phyloP scores from a whole-genome alignment of 2,888 invertebrate species.

The Drosophila paranaensis region DNA sequence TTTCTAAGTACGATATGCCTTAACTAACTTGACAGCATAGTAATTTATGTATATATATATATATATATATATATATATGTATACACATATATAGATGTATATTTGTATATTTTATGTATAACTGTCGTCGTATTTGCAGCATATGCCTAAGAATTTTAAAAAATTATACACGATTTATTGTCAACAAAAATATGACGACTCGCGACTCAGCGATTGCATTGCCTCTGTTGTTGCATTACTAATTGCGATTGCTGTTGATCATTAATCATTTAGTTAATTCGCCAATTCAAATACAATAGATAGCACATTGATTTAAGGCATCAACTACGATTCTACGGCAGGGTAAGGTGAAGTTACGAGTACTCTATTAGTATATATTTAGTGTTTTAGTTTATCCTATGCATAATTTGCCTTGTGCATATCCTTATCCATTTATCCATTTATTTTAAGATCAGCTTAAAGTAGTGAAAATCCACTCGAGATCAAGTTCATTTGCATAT shows the following conservation, averaged over 20 bases:
- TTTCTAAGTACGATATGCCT: neutral
- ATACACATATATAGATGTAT: constrained; percentile 9
- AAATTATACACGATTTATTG: constrained; percentile 68
- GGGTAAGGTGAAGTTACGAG: neutral
- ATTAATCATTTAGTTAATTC: constrained; percentile 21
- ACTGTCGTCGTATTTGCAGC: constrained; percentile 39
- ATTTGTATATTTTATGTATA: constrained; percentile 33
- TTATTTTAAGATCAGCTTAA: neutral
- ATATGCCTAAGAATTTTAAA: constrained; percentile 39
- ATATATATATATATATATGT: neutral
- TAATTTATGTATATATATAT: constrained; percentile 31
- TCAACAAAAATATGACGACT: constrained; percentile 75
- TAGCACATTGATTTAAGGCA: constrained; percentile 2
- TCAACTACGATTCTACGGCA: constrained; percentile 14
- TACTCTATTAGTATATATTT: constrained; percentile 2
- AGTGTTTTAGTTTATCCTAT: constrained; percentile 12
- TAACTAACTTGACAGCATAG: constrained; percentile 26
- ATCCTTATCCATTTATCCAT: neutral
- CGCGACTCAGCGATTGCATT: constrained; percentile 59
- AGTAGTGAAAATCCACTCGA: constrained; percentile 24
- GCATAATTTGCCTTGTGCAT: constrained; percentile 9
- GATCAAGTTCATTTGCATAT: constrained; percentile 30
- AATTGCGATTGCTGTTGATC: constrained; percentile 25
- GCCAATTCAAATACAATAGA: constrained; percentile 22
- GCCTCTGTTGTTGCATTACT: constrained; percentile 37